These are phyloP conservation scores for Aphelenchoides avenae DNA, from an alignment of 1,140 invertebrate genomes.

Conservation along the genomic window DNA sequence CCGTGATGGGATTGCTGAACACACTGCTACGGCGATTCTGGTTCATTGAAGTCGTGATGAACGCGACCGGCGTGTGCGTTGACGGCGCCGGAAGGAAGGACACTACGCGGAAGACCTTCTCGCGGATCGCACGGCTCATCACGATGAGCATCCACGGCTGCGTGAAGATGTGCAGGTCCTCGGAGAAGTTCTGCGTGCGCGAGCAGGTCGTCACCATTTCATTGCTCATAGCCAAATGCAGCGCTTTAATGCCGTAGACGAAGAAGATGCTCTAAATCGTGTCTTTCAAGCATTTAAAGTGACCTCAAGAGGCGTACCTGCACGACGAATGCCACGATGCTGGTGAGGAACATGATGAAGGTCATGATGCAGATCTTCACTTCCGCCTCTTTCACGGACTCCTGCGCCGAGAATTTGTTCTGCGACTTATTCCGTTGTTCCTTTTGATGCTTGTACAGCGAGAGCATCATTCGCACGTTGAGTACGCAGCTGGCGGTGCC, in stretches of 20 bases:
- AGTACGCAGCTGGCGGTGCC: background rate
- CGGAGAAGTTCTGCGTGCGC: background rate
- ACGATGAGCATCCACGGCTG: constrained; percentile 11
- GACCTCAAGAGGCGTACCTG: background rate
- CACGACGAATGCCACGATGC: background rate
- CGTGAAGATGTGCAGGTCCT: constrained; percentile 8
- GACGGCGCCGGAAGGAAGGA: no score
- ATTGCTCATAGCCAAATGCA: background rate
- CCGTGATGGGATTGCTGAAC: no score
- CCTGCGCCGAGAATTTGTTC: background rate
- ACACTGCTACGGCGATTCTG: no score
- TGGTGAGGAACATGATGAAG: background rate
- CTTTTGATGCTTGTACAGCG: constrained; percentile 1
- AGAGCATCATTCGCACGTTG: background rate
- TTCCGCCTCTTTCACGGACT: background rate
- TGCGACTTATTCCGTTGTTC: background rate
- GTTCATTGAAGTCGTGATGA: no score
- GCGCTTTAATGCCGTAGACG: no score
- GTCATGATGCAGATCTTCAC: constrained; percentile 3
- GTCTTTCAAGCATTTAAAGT: background rate
- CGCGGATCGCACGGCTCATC: constrained; percentile 2
- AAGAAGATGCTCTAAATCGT: no score
- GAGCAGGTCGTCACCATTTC: background rate
- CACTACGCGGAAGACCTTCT: no score
- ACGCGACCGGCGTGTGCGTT: no score